phyloP scores from a whole-genome alignment of 2,888 invertebrate species.

The Ophraella communa region DNA sequence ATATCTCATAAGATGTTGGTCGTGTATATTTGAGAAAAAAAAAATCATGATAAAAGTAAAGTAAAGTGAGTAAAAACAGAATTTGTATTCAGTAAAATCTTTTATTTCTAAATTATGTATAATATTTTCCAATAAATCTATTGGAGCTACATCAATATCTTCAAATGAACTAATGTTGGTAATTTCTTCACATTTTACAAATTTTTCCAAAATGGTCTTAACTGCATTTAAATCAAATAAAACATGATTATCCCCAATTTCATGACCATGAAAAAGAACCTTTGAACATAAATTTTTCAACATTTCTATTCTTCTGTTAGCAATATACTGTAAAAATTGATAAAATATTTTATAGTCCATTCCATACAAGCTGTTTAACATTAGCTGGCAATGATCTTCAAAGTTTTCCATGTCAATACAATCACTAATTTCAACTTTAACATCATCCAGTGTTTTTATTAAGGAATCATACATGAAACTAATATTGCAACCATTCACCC shows the following conservation, averaged over 20 bases:
- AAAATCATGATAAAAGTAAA: no score
- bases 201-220: constrained; percentile 57
- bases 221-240: constrained; percentile 61
- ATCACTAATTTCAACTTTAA: constrained; percentile 81
- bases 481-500: constrained; percentile 92
- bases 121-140: constrained; percentile 30
- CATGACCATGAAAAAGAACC: constrained; percentile 57
- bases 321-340: constrained; percentile 70
- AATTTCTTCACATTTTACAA: constrained; percentile 58
- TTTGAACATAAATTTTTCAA: constrained; percentile 51
- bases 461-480: constrained; percentile 74
- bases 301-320: constrained; percentile 56
- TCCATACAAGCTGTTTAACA: constrained; percentile 79
- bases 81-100: background rate
- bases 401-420: constrained; percentile 78
- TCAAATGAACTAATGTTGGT: constrained; percentile 59
- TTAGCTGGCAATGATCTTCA: constrained; percentile 79
- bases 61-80: background rate
- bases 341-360: constrained; percentile 76
- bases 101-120: constrained; percentile 19
- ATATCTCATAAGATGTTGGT: no score
- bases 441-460: constrained; percentile 67
- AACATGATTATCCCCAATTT: constrained; percentile 60
- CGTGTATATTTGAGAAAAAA: no score
- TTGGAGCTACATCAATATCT: constrained; percentile 31